These are phyloP conservation scores for Stomatorhinus ivindoensis DNA, from an alignment of 2,113 vertebrate genomes.

Conservation along the genomic window DNA sequence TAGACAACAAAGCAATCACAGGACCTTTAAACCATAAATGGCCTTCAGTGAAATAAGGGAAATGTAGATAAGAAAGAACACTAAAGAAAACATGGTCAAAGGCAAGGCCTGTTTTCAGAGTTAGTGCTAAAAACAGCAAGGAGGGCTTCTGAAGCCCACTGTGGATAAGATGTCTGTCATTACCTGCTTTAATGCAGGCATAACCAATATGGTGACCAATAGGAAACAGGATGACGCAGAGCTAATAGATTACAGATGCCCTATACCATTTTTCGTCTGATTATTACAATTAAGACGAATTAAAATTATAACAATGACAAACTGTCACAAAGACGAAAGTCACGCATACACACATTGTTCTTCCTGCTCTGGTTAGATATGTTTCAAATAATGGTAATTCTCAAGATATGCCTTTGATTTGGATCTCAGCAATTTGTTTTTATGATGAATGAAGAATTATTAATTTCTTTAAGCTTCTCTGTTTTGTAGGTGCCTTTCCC, in stretches of 20 bases:
- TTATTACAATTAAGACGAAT: not conserved
- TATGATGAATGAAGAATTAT: not conserved
- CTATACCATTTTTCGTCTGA: not conserved
- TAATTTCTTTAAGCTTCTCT: not conserved
- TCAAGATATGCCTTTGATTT: not conserved
- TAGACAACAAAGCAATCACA: not conserved
- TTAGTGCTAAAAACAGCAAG: not conserved
- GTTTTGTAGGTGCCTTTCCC: not conserved
- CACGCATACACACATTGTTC: not conserved
- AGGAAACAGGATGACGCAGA: not conserved
- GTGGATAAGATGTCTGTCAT: not conserved
- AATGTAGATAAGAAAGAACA: not conserved
- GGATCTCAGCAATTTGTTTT: not conserved
- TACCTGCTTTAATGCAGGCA: not conserved
- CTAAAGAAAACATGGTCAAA: not conserved
- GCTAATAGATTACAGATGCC: not conserved
- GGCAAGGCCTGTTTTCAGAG: not conserved
- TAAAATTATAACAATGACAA: not conserved
- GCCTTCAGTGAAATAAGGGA: not conserved
- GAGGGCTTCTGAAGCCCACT: not conserved
- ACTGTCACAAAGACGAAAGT: not conserved
- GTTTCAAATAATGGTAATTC: not conserved
- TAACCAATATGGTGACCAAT: not conserved
- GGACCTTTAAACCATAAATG: not conserved
- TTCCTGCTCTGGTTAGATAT: not conserved